phyloP scores from a whole-genome alignment of 2,888 invertebrate genomes.

The Serripes groenlandicus region DNA sequence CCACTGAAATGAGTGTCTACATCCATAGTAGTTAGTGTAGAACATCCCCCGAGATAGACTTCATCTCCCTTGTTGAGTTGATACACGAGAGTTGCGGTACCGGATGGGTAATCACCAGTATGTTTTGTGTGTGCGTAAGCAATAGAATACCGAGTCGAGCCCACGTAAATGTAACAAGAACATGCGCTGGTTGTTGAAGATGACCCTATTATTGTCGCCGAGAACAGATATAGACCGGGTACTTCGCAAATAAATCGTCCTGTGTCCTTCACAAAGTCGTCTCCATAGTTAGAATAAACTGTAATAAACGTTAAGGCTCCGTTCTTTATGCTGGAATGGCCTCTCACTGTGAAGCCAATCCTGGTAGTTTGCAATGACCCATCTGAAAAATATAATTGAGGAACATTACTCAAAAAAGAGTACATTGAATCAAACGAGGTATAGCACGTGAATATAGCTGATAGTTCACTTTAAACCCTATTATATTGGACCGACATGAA shows the following conservation, averaged over 20 bases:
- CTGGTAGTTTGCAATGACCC: too few relatives aligned
- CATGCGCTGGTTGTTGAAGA: neutral
- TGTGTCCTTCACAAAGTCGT: neutral
- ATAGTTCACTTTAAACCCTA: too few relatives aligned
- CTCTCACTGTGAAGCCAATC: neutral
- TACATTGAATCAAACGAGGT: too few relatives aligned
- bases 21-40: too few relatives aligned
- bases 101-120: neutral
- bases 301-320: neutral
- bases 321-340: neutral
- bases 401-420: too few relatives aligned
- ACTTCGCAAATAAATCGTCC: neutral
- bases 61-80: too few relatives aligned
- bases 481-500: too few relatives aligned
- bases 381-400: too few relatives aligned
- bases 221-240: neutral
- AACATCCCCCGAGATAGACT: too few relatives aligned
- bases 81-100: too few relatives aligned
- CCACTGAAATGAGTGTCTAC: too few relatives aligned
- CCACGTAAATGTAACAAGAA: neutral
- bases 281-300: neutral
- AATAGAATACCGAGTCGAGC: neutral
- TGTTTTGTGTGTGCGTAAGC: constrained; percentile 13
- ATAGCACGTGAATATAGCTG: too few relatives aligned
- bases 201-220: neutral